phyloP scores from a whole-genome alignment of 2,888 invertebrate genomes.

The Troides aeacus region DNA sequence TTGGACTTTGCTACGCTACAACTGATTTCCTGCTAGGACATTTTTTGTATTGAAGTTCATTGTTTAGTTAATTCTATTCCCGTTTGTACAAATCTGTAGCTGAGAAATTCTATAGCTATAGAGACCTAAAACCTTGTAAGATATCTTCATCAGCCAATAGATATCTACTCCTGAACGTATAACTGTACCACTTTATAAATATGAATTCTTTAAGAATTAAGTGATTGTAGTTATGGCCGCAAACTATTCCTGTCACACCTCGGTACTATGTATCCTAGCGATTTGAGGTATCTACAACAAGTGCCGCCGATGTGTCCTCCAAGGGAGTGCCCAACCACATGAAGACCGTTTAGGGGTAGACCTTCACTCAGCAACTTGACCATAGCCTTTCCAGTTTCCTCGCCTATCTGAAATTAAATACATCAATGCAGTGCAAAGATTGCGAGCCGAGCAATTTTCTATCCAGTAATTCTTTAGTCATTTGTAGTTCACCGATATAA shows the following conservation, averaged over 20 bases:
- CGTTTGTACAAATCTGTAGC: too few species aligned
- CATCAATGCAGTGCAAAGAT: too few species aligned
- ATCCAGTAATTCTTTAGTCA: too few species aligned
- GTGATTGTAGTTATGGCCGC: too few species aligned
- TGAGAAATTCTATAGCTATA: not conserved
- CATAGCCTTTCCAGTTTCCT: constrained; percentile 71
- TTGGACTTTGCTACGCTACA: too few species aligned
- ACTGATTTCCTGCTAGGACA: too few species aligned
- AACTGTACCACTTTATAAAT: too few species aligned
- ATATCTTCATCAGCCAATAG: not conserved
- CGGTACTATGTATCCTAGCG: constrained; percentile 41
- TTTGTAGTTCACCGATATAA: too few species aligned
- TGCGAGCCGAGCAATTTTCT: too few species aligned
- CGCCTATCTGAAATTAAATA: constrained; percentile 45
- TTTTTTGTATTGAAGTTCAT: too few species aligned
- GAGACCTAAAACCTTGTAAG: not conserved
- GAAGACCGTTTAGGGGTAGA: constrained; percentile 63
- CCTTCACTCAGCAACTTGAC: constrained; percentile 71
- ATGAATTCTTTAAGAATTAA: too few species aligned
- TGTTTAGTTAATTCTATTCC: too few species aligned
- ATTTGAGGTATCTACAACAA: constrained; percentile 67
- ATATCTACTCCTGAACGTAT: not conserved
- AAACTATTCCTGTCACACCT: constrained; percentile 41
- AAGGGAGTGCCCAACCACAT: constrained; percentile 79
- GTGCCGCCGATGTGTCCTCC: constrained; percentile 80